Base-by-base conservation (phyloP, 2,113 vertebrate species). In the Zosterops hypoxanthus region DNA sequence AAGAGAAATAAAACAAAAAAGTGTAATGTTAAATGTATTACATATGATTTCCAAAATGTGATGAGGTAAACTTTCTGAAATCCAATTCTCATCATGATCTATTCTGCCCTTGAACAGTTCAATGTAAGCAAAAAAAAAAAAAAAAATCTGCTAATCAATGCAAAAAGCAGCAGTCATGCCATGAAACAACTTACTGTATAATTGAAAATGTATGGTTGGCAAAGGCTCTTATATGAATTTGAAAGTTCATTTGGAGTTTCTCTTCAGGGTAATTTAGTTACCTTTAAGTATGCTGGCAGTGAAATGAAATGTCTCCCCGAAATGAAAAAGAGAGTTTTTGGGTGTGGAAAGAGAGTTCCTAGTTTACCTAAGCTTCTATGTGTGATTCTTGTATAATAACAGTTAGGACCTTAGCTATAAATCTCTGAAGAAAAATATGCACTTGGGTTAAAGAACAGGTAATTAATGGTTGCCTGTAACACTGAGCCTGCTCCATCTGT, bases 381-480 rank as follows among this genome's bases (percentile, higher is more conserved):
- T 94, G n/a, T 26, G 82, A 15, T 69, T 81, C 34, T 86, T 95
- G 59, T 29, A 72, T 8, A 8, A 46, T 50, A 59, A 82, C 5
- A 34, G 61, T 97, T 89, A 86, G 47, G 70, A 86, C 49, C 56
- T 96, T 95, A 94, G 82, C 73, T 95, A 92, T 91, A 94, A 94
- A 97, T 94, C 47, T 73, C 91, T 63, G 49, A 86, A 78, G 76
- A 73, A 96, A 94, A 96, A 91, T 81, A 88, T 47, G 78, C 46
- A 82, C 80, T 97, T 96, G 60, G 55, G 49, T 77, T 96, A 95
- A 71, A 87, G 91, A 97, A 94, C 84, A 96, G 90, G 94, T 98
- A 97, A 98, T 97, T 98, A 97, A 94, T 41, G 94, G 96, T 97
- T 98, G 97, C 84, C 84, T 96, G 14, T 97, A 96, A 92, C 91